Conservation (phyloP, 2,888 invertebrate genomes). For the Helobdella robusta region DNA sequence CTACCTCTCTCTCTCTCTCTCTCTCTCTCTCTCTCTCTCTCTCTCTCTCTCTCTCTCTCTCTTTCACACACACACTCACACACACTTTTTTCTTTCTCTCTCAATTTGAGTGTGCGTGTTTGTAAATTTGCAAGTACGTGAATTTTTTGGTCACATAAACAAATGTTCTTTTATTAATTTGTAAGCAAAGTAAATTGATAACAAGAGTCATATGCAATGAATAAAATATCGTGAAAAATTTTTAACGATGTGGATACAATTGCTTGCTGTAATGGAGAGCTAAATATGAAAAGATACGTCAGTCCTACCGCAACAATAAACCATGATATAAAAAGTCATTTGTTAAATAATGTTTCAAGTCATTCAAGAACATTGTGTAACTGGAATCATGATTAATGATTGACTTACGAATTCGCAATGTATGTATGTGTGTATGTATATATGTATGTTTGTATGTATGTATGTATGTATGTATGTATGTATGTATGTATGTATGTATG, state of each 20-base stretch:
- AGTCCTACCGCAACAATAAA: background rate
- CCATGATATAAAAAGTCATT: background rate
- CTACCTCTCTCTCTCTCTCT: conserved; percentile 4
- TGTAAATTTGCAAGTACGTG: too few species aligned
- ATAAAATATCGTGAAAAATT: too few species aligned
- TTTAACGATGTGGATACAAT: too few species aligned
- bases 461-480: conserved; percentile 9
- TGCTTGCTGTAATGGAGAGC: background rate
- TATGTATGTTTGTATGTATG: conserved; percentile 7
- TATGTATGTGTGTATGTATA: background rate
- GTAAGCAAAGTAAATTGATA: too few species aligned
- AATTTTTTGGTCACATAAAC: too few species aligned
- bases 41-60: conserved; percentile 4
- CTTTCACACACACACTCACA: too few species aligned
- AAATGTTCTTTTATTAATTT: too few species aligned
- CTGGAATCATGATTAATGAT: background rate
- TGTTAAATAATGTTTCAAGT: background rate
- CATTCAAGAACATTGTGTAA: background rate
- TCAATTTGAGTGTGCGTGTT: too few species aligned
- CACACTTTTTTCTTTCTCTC: too few species aligned
- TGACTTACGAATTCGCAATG: background rate
- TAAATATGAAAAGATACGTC: background rate
- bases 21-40: conserved; percentile 4
- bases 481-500: conserved; percentile 9
- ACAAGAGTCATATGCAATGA: too few species aligned